phyloP scores from a whole-genome alignment of 2,113 vertebrate genomes.

The Anthoscopus minutus region DNA sequence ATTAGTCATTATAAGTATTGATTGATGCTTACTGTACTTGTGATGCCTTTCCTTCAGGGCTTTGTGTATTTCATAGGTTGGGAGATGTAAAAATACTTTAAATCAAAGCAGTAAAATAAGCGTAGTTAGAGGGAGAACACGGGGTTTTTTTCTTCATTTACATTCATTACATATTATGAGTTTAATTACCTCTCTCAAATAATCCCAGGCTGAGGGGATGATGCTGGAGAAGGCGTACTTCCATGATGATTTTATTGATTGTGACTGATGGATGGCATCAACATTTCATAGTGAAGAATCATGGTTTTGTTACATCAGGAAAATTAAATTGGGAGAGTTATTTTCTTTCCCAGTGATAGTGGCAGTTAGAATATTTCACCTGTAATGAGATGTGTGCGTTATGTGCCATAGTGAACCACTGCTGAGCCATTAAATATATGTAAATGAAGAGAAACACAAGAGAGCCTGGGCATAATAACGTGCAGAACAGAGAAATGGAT shows the following conservation, averaged over 20 bases:
- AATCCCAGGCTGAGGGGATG: conserved; percentile 69
- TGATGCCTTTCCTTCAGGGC: conserved; percentile 57
- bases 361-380: conserved; percentile 96
- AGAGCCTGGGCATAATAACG: conserved; percentile 94
- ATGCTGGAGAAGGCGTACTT: conserved; percentile 72
- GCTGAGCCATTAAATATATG: conserved; percentile 99
- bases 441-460: conserved; percentile 99
- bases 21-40: conserved; percentile 60
- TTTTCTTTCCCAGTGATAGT: conserved; percentile 88
- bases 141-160: conserved; percentile 78
- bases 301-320: conserved; percentile 87
- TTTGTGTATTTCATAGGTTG: conserved; percentile 65
- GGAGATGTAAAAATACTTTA: conserved; percentile 70
- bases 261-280: conserved; percentile 87
- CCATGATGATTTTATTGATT: conserved; percentile 83
- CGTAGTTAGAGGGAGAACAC: conserved; percentile 69
- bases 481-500: conserved; percentile 99
- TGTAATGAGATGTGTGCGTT: conserved; percentile 91
- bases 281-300: conserved; percentile 87
- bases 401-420: conserved; percentile 94
- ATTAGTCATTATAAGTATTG: conserved; percentile 64
- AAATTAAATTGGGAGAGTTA: conserved; percentile 90
- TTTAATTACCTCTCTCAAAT: conserved; percentile 83
- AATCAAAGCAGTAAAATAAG: conserved; percentile 74
- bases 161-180: conserved; percentile 82